phyloP scores from a whole-genome alignment of 2,888 invertebrate species.

The Elaeidobius kamerunicus region DNA sequence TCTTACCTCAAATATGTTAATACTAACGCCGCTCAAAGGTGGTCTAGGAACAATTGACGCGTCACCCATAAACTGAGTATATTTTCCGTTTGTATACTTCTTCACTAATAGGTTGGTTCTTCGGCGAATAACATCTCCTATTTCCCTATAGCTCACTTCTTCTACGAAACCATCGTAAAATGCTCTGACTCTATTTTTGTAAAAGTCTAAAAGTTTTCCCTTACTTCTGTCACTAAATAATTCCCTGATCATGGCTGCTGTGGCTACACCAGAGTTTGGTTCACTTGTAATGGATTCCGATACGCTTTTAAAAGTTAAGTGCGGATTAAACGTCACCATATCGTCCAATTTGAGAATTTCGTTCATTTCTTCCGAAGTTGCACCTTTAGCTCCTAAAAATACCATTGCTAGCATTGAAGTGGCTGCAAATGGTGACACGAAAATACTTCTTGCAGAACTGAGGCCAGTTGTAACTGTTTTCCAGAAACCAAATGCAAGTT shows the following conservation, averaged over 20 bases:
- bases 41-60: slow-evolving; percentile 69
- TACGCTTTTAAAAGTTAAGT: slow-evolving; percentile 80
- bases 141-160: slow-evolving; percentile 77
- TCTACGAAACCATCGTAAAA: slow-evolving; percentile 86
- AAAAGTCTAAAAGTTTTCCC: slow-evolving; percentile 79
- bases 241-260: slow-evolving; percentile 78
- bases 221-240: slow-evolving; percentile 79
- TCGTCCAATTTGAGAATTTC: slow-evolving; percentile 81
- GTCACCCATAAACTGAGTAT: slow-evolving; percentile 72
- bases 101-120: slow-evolving; percentile 78
- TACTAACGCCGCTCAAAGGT: slow-evolving; percentile 76
- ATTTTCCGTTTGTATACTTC: slow-evolving; percentile 73
- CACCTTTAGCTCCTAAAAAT: slow-evolving; percentile 80
- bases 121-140: slow-evolving; percentile 78
- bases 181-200: slow-evolving; percentile 82
- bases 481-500: slow-evolving; percentile 83
- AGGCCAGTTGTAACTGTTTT: slow-evolving; percentile 66
- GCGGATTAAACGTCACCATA: slow-evolving; percentile 87
- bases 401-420: slow-evolving; percentile 88
- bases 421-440: slow-evolving; percentile 80
- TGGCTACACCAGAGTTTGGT: slow-evolving; percentile 68
- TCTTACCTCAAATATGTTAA: slow-evolving; percentile 74
- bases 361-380: slow-evolving; percentile 89
- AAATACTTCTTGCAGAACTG: slow-evolving; percentile 73
- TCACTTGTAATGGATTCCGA: slow-evolving; percentile 72